Conservation (phyloP, 2,797 vertebrate genomes). For the Sarcoramphus papa region DNA sequence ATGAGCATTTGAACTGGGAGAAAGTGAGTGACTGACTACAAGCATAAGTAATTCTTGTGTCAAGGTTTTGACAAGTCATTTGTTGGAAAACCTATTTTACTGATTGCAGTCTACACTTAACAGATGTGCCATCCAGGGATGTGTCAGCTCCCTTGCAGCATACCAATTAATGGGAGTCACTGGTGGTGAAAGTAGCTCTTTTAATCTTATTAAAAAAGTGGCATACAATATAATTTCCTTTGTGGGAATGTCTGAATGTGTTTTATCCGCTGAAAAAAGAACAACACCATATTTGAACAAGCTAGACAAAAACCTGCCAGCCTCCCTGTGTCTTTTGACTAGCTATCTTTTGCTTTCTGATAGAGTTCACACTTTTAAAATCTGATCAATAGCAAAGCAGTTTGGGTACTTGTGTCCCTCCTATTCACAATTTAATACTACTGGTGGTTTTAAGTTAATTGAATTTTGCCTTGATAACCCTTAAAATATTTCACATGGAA, state of each 20-base stretch:
- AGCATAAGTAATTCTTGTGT: constrained; percentile 49
- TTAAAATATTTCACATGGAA: constrained; percentile 6
- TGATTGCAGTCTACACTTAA: constrained; percentile 56
- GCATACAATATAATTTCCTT: constrained; percentile 36
- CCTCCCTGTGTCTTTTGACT: background rate
- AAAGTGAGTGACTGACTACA: constrained; percentile 41
- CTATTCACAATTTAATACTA: background rate
- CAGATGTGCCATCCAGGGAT: constrained; percentile 41
- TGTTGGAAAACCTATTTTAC: constrained; percentile 56
- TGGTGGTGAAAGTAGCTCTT: constrained; percentile 49
- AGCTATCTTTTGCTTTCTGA: background rate
- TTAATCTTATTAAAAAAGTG: constrained; percentile 46
- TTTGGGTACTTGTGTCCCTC: background rate
- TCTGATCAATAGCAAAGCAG: background rate
- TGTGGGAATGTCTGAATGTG: background rate
- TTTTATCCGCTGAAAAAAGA: background rate
- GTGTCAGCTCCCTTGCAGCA: constrained; percentile 35
- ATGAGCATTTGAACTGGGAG: constrained; percentile 5
- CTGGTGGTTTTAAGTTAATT: background rate
- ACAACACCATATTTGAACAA: background rate
- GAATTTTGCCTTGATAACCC: background rate
- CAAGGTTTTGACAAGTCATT: constrained; percentile 50
- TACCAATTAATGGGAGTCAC: constrained; percentile 55
- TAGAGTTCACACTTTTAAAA: background rate
- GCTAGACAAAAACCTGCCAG: background rate